These are phyloP conservation scores for Drosophila kanapiae DNA, from an alignment of 1,140 invertebrate species.

Conservation along the genomic window DNA sequence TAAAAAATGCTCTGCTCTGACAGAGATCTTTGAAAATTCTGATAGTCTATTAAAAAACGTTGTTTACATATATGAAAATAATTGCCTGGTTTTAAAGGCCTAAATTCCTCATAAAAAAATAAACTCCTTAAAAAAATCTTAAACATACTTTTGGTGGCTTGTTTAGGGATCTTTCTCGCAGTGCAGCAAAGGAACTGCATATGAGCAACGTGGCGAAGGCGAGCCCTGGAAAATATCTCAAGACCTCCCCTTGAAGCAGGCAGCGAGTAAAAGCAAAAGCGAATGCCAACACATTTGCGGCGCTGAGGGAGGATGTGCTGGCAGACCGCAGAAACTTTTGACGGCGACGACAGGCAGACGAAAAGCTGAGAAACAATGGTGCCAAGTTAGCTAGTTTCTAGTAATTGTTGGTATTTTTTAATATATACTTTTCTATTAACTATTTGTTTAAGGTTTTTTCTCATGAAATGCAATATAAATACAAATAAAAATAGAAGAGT, in stretches of 20 bases:
- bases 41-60: too few species aligned
- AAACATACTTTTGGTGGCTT: neutral
- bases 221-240: conserved; percentile 72
- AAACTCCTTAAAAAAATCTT: neutral
- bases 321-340: conserved; percentile 75
- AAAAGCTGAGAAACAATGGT: conserved; percentile 5
- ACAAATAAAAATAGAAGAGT: neutral
- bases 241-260: conserved; percentile 74
- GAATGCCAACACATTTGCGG: conserved; percentile 67
- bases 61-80: too few species aligned
- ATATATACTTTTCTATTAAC: too few species aligned
- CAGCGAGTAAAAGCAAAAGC: conserved; percentile 57
- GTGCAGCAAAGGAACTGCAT: conserved; percentile 50
- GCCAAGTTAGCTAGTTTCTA: neutral
- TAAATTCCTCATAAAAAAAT: neutral
- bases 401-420: neutral
- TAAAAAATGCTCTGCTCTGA: too few species aligned
- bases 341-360: conserved; percentile 51
- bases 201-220: conserved; percentile 52
- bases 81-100: neutral
- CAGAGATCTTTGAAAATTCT: too few species aligned
- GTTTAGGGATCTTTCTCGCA: neutral
- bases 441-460: neutral
- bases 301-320: conserved; percentile 47
- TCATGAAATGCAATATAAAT: neutral